Evolutionary conservation across 2,888 invertebrate genomes (phyloP).

Genomic region (Limnephilus rhombicus): DNA sequence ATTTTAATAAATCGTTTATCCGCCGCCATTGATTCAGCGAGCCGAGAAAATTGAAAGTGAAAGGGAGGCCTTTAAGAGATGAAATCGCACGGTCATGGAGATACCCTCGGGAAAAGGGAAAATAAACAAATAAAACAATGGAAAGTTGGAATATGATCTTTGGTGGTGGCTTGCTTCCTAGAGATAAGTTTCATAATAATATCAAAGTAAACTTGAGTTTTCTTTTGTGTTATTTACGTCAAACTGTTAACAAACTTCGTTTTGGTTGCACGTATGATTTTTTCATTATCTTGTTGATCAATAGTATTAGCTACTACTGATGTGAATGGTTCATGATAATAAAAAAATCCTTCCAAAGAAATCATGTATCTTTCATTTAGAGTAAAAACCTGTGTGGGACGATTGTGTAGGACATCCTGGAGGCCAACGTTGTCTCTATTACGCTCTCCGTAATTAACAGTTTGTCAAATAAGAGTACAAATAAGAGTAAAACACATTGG

Average conservation of each 20-base stretch:
- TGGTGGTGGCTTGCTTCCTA: background rate
- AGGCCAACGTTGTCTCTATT: no score
- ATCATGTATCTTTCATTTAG: no score
- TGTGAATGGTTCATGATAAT: no score
- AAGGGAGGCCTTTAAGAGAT: constrained; percentile 36
- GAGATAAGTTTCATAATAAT: background rate
- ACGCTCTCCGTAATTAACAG: no score
- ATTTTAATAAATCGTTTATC: constrained; percentile 62
- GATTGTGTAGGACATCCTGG: no score
- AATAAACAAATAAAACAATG: constrained; percentile 7
- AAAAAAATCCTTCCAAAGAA: no score
- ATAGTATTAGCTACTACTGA: no score
- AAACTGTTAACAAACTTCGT: background rate
- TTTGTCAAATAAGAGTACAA: no score
- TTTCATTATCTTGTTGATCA: no score
- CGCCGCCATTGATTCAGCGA: constrained; percentile 54
- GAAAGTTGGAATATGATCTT: constrained; percentile 33
- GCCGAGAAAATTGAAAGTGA: constrained; percentile 51
- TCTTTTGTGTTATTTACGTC: background rate
- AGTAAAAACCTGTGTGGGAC: no score
- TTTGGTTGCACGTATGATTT: background rate
- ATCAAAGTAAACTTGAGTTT: background rate
- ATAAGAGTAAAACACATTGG: no score
- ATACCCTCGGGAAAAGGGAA: constrained; percentile 18
- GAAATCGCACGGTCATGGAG: constrained; percentile 30